phyloP scores from a whole-genome alignment of 2,888 invertebrate species.

The Drosophila quasianomalipes region DNA sequence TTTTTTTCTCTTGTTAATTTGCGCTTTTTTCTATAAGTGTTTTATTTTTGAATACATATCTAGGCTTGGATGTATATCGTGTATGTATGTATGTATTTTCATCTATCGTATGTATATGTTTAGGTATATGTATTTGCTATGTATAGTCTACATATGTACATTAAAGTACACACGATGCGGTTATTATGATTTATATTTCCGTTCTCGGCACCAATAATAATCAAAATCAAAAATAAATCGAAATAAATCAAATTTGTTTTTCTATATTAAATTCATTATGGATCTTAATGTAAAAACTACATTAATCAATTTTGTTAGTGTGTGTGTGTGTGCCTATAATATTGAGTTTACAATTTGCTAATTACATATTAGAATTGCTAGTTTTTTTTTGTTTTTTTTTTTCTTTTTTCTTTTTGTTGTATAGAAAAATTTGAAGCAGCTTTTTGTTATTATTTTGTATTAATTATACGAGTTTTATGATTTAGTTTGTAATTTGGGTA shows the following conservation, averaged over 20 bases:
- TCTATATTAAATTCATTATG: slow-evolving; percentile 53
- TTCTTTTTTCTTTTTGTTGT: slow-evolving; percentile 33
- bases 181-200: slow-evolving; percentile 3
- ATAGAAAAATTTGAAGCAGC: slow-evolving; percentile 72
- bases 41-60: slow-evolving; percentile 24
- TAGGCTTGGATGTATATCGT: slow-evolving; percentile 32
- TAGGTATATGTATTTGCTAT: slow-evolving; percentile 19
- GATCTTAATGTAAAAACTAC: slow-evolving; percentile 44
- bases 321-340: slow-evolving; percentile 49
- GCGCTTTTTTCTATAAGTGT: slow-evolving; percentile 53
- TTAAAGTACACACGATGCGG: slow-evolving; percentile 47
- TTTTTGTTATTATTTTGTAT: slow-evolving; percentile 27
- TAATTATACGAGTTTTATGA: slow-evolving; percentile 52
- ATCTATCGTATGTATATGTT: slow-evolving; percentile 37
- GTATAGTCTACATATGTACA: slow-evolving; percentile 49
- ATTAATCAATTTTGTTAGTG: slow-evolving; percentile 3
- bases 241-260: not conserved
- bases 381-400: slow-evolving; percentile 21
- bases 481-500: slow-evolving; percentile 75
- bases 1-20: slow-evolving; percentile 46
- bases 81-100: slow-evolving; percentile 31
- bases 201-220: slow-evolving; percentile 12
- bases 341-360: slow-evolving; percentile 73
- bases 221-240: not conserved
- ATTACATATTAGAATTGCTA: slow-evolving; percentile 68